A percentile compares a stretch with the other conserved stretches of the same genome.
Conservation (phyloP, 2,888 invertebrate species). For the Agrochola circellaris region DNA sequence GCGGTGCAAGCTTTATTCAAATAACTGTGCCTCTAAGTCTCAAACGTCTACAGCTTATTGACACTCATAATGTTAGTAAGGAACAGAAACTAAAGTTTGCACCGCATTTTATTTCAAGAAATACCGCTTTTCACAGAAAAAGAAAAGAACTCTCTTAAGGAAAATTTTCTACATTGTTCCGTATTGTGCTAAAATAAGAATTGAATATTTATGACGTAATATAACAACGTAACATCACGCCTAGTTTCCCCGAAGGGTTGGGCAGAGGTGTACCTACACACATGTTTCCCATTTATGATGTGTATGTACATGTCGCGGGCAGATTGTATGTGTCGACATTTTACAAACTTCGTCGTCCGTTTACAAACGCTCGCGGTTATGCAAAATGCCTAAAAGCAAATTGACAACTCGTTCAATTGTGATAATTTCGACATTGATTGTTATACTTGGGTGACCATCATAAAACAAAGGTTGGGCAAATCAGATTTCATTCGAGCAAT, state of each 20-base stretch:
- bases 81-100: slow-evolving; percentile 8
- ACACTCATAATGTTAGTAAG: slow-evolving; percentile 19
- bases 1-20: slow-evolving; percentile 29
- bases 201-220: background rate
- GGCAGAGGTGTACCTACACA: background rate
- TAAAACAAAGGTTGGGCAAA: too few species aligned
- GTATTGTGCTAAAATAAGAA: background rate
- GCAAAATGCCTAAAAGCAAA: too few species aligned
- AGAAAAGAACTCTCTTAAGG: background rate
- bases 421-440: too few species aligned
- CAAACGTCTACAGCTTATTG: slow-evolving; percentile 17
- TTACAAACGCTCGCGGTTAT: too few species aligned
- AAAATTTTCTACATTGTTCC: background rate
- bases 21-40: slow-evolving; percentile 23
- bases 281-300: background rate
- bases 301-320: too few species aligned
- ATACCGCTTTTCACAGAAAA: background rate
- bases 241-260: background rate
- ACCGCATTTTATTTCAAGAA: slow-evolving; percentile 23
- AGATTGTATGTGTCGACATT: too few species aligned
- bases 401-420: too few species aligned
- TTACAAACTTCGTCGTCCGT: too few species aligned
- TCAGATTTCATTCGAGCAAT: too few species aligned
- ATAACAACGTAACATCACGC: background rate
- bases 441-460: too few species aligned